Evolutionary conservation across 2,888 invertebrate species (phyloP), one percentile per base, ranked within the genome.

Genomic region (Zaprionus bogoriensis): DNA sequence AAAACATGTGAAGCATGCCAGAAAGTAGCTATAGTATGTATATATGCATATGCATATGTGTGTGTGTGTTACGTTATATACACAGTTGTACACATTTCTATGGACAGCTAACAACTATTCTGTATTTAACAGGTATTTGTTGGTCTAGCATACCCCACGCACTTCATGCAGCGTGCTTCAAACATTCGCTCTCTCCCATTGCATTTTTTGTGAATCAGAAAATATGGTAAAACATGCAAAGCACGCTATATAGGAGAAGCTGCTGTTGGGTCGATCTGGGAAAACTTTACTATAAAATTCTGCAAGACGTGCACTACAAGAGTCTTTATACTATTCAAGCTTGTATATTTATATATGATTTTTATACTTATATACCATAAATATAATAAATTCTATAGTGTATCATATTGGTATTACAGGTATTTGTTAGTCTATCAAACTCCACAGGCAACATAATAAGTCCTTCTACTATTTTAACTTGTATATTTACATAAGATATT

Each of bases 1-100:
- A 28, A 57, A 54, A 39, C 64, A 64, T 51, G 27, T 64, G 54
- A 36, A 20, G 46, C 50, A 42, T 54, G 39, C 46, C 44, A 48
- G 36, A 25, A 32, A 32, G 51, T n/a, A n/a, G n/a, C n/a, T n/a
- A n/a, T n/a, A n/a, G n/a, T n/a, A 10, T 28, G 25, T n/a, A 38
- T 14, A 41, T 53, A 39, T 32, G 30, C 22, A 36, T 2, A 22
- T 3, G 7, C 1, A 5, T 4, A 39, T 10, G 4, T 17, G n/a
- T 4, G 4, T n/a, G 28, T 27, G 4, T 30, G n/a, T n/a, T n/a
- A n/a, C n/a, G n/a, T 27, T 27, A 27, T 27, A 27, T 27, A 27
- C 9, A 27, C 27, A 10, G 10, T 27, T 10, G 4, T 7, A 27
- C 6, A 27, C 5, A 23, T 23, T 9, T 7, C 9, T 7, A 3